Base-by-base conservation (phyloP, 1,140 invertebrate genomes). In the Neodiprion fabricii region DNA sequence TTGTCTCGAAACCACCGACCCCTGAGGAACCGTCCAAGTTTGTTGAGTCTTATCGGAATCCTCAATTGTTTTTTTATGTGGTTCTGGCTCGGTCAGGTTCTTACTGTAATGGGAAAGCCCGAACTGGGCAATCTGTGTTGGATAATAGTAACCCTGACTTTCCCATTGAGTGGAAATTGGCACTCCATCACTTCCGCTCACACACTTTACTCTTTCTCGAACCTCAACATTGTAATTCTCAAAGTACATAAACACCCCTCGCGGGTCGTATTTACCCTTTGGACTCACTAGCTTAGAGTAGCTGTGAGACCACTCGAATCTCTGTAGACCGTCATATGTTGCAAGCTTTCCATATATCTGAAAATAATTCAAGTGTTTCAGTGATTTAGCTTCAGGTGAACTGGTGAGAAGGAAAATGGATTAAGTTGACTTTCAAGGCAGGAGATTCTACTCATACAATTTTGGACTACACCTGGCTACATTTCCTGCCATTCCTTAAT, bases 101-200 rank as follows among this genome's bases (percentile, higher is more conserved):
- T 99, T 99, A 85, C 96, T 98, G 87, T 98, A 99, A 88, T 99
- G 98, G 40, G 97, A 96, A 50, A 99, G 87, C 0, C 96, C 98
- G 87, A 97, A 99, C 86, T 99, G 98, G 7, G 98, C 97, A 77
- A 99, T 98, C 90, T 99, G 98, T 2, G 98, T 99, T 0, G 98
- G 97, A 89, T 99, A 99, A 85, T 94, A 98, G 87, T 99, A 99
- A 0, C 97, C 98, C 68, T 92, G 91, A 28, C 93, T 94, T 76
- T 97, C 95, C 98, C 98, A 99, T 83, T 99, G 98, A 0, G 94
- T 97, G 1, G 96, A 98, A 53, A 99, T 93, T 0, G 98, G 97
- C 9, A 98, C 96, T 74, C 96, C 96, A 84, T 98, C 95, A 12
- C 91, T 93, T 0, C 95, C 97, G 86, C 95, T 97, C 77, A 99